Base-by-base conservation (phyloP, 2,113 vertebrate genomes). In the Corydoras maculifer region DNA sequence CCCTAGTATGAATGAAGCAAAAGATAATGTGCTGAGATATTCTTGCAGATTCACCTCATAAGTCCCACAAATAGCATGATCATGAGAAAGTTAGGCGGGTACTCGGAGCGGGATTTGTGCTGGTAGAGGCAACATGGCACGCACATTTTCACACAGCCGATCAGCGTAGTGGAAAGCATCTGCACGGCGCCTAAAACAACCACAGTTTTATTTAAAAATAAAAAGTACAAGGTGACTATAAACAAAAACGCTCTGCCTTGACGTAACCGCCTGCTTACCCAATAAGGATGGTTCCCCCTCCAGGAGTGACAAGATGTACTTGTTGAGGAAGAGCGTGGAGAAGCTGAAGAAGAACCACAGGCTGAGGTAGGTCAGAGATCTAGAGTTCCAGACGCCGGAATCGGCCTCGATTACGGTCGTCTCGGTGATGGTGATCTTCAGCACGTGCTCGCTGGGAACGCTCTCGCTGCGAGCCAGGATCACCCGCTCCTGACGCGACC, bases 301-400 rank as follows among this genome's bases (percentile, higher is more conserved):
- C 81, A 98, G 84, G 76, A 98, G 85, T 0, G 96, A 93, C 61
- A 99, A 84, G 66, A 99, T 97, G 75, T 99, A 94, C 84, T 99
- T 99, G 87, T 99, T 99, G 71, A 99, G 95, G 73, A 97, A 98
- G 8, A 99, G 91, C 0, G 96, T 98, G 87, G 94, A 97, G 86
- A 99, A 98, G 87, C 97, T 99, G 87, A 98, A 95, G 87, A 95
- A 95, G 78, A 93, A 99, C 96, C 97, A 99, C 13, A 96, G 72
- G 0, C 81, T 78, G 83, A 99, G 90, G 86, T 94, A 95, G 73
- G 79, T 66, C 58, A 98, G 81, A 0, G 94, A 92, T 5, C 90
- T 87, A 4, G 89, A 85, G 64, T 90, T 94, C 91, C 91, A 93
- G 63, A 93, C 89, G 4, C 97, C 96, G 12, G 92, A 83, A 80